Base-by-base conservation (phyloP, 2,113 vertebrate species). In the Vicugna pacos region DNA sequence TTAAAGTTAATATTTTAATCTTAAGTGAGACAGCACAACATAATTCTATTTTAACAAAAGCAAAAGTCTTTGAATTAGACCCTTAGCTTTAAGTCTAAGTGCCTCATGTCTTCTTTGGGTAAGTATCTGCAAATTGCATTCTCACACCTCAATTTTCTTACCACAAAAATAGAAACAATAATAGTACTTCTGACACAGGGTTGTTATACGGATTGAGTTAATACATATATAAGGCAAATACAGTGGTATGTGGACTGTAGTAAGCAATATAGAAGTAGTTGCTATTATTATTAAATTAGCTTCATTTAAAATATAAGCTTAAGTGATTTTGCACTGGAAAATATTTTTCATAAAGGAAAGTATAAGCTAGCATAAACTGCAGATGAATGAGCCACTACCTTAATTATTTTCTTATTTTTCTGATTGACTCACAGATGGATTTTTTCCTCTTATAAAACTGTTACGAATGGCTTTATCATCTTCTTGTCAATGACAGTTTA, bases 341-440 rank as follows among this genome's bases (percentile, higher is more conserved):
- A 38, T 60, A 60, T 0, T 83, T 80, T 96, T 38, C 10, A 84
- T 54, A 38, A 46, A 84, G 42, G 6, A 3, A 77, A 56, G 3
- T 50, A 42, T 54, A 69, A 69, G 8, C 24, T 73, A 60, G 32
- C 67, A 42, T 46, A 80, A n/a, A 72, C 19, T 42, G 19, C 13
- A 50, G 67, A 69, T 65, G 19, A 69, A 17, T 82, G 22, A 38
- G 4, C 26, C 48, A 70, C 7, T 38, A n/a, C 42, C 6, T 65
- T 67, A 69, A 52, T 54, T 73, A 60, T 62, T 70, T 91, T 65
- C 38, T 88, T 89, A 75, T 48, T 67, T 88, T 89, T 89, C 38
- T 93, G 50, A 89, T 14, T 58, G 9, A 67, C 20, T 80, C 46
- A 80, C 1, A 75, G 88, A 80, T 88, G 32, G 2, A 30, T 20